Percentiles rank a stretch among this genome's conserved stretches.
Evolutionary conservation across 2,113 vertebrate genomes (phyloP).

Genomic region (Canis aureus): DNA sequence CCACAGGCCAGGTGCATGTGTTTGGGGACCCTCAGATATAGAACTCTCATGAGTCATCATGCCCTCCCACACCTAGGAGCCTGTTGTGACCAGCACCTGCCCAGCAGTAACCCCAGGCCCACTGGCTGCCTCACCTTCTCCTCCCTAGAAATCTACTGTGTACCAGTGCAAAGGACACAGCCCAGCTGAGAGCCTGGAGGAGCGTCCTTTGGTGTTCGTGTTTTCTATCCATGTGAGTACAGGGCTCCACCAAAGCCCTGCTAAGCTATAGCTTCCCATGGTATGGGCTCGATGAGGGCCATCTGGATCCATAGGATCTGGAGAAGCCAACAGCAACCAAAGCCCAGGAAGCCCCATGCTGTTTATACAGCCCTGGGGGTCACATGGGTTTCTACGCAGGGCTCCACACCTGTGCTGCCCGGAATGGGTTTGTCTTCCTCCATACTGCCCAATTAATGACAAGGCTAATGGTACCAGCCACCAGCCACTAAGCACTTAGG

Average conservation of each 20-base stretch:
- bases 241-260: neutral
- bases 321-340: neutral
- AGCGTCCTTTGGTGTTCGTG: neutral
- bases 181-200: conserved; percentile 10
- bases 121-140: conserved; percentile 16
- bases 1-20: neutral
- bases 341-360: neutral
- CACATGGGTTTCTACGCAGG: neutral
- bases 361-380: neutral
- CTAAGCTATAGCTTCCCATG: neutral
- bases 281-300: neutral
- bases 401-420: neutral
- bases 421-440: neutral
- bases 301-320: neutral
- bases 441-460: neutral
- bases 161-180: neutral
- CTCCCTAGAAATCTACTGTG: neutral
- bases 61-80: neutral
- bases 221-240: neutral
- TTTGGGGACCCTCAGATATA: neutral
- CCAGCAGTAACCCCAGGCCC: neutral
- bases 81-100: neutral
- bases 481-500: neutral
- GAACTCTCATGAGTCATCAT: neutral
- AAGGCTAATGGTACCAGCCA: neutral